Base-by-base conservation (phyloP, 1,140 invertebrate species). In the Conus ventricosus region DNA sequence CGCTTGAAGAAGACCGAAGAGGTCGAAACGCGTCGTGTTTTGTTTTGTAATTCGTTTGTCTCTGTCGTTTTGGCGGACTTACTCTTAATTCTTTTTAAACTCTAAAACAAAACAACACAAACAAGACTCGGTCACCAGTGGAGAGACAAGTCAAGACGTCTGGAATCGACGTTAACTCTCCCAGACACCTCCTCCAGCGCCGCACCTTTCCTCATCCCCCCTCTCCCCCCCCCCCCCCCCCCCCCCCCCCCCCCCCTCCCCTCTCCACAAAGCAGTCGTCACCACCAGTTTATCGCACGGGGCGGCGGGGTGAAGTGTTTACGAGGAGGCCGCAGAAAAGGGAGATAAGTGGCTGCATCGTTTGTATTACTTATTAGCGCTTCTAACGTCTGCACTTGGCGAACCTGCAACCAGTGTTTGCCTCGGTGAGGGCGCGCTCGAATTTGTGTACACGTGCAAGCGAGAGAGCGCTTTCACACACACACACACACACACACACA, bases 281-380 rank as follows among this genome's bases (percentile, higher is more conserved):
- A 81, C 27, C 51, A 54, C 10, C 8, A 13, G 39, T 23, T 81
- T 81, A 81, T 81, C 80, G 20, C 51, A 23, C 5, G 80, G 39
- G 39, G 80, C 13, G 80, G 80, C 23, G 39, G 53, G 53, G 51
- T 81, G 80, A 51, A 54, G 39, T 15, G 53, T 81, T 81, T 81
- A 81, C 39, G 80, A 81, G 23, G 76, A 51, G 27, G 15, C 13
- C 15, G 51, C 10, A 13, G 51, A 5, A 5, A 51, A 15, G 39
- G 80, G 51, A 51, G 80, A 81, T 81, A 81, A 54, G 27, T 15
- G 39, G 51, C 27, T 23, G 39, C 15, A 81, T 81, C 80, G 51
- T 81, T 54, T 81, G 80, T 81, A 81, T 54, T 81, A 54, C 80
- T 81, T 81, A 81, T 81, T 81, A 81, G 27, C 39, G 8, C 76